Evolutionary conservation across 2,888 invertebrate species (phyloP).

Genomic region (Tupiocoris notatus): DNA sequence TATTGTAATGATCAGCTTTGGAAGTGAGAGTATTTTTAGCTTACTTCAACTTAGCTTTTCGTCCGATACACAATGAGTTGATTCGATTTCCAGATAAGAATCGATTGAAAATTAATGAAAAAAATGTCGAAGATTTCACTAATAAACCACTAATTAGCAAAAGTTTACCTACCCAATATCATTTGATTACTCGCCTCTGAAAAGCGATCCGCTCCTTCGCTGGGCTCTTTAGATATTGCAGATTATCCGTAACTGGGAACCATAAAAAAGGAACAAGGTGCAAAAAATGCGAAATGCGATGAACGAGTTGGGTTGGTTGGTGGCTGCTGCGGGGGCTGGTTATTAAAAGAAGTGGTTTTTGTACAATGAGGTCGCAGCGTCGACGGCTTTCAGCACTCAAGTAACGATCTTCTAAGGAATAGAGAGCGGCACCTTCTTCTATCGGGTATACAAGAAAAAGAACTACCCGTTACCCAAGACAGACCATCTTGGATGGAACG

Average conservation of each 20-base stretch:
- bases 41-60: too few species aligned
- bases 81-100: too few species aligned
- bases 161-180: too few species aligned
- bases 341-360: not conserved
- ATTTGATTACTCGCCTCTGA: too few species aligned
- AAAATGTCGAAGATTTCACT: too few species aligned
- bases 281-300: not conserved
- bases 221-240: not conserved
- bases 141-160: too few species aligned
- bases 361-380: not conserved
- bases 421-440: not conserved
- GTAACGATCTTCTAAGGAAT: constrained; percentile 3
- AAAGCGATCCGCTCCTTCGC: not conserved
- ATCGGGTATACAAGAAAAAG: not conserved
- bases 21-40: too few species aligned
- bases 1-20: too few species aligned
- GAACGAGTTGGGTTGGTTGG: not conserved
- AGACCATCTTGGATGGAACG: not conserved
- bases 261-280: not conserved
- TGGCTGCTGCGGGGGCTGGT: not conserved
- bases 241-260: not conserved
- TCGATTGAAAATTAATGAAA: too few species aligned
- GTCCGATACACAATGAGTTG: too few species aligned
- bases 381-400: constrained; percentile 17
- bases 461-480: not conserved